Evolutionary conservation across 2,797 vertebrate species (phyloP), one percentile per base, ranked within the genome.

Genomic region (Melanotaenia maccullochi): DNA sequence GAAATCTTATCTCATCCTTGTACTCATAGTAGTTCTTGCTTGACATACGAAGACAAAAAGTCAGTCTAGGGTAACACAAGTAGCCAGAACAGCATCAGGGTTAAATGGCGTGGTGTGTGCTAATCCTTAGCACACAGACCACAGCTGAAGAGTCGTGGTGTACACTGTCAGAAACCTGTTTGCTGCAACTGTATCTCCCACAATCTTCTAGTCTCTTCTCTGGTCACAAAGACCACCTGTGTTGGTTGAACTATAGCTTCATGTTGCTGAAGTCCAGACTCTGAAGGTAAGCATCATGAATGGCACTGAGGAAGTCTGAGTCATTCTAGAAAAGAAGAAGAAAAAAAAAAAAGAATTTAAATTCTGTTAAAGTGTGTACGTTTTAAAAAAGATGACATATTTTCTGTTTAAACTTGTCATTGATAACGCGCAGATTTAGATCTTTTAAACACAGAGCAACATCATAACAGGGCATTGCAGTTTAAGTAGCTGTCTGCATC

Each of bases 241-340:
- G 36, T 38, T 40, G 25, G 63, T 1, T 2, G 14, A 66, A 86
- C 88, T 95, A 98, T 87, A 97, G 93, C 79, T 96, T 97, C 87
- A 97, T 85, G 79, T 92, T 96, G 87, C 94, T 93, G 71, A 94
- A 93, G 81, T 94, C 96, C 94, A 98, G 81, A 87, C 93, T 96
- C 92, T 97, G 96, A 77, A 98, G 85, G 89, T 98, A 99, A 62
- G 97, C 96, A 72, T 97, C 95, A 12, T 99, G 97, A 87, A 99
- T 96, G 47, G 96, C 94, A 69, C 93, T 92, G 64, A 99, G 96
- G 92, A 99, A 99, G 79, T 85, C 90, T 22, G 96, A 89, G 85
- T 99, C 97, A 9, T 97, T 98, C 98, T 99, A 90, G 44, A 85
- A 87, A 60, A 66, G 64, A 71, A 87, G 16, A 42, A 65, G 28